Evolutionary conservation across 1,140 invertebrate genomes (phyloP).

Genomic region (Formica exsecta): DNA sequence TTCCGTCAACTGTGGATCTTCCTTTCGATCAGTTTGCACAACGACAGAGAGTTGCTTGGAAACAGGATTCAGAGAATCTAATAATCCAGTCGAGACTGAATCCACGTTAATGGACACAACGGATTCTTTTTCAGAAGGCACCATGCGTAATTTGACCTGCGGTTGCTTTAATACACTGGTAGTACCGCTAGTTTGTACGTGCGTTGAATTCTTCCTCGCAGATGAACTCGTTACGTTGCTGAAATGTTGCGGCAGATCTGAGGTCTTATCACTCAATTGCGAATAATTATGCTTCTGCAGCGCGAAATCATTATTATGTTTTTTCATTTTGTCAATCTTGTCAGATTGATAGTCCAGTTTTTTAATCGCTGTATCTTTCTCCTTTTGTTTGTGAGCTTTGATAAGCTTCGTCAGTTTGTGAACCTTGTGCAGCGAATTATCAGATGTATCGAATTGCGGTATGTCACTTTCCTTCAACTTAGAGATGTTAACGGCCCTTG

Average conservation of each 20-base stretch:
- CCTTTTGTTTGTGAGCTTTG: conserved; percentile 45
- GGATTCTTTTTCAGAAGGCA: conserved; percentile 69
- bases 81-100: not conserved
- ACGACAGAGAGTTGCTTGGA: conserved; percentile 63
- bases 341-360: not conserved
- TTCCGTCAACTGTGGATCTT: not conserved
- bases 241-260: not conserved
- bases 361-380: not conserved
- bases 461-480: conserved; percentile 13
- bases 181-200: not conserved
- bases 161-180: conserved; percentile 14
- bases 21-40: conserved; percentile 41
- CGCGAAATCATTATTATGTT: not conserved
- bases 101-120: conserved; percentile 69
- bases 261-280: not conserved
- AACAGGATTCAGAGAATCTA: not conserved
- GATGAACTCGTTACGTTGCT: not conserved
- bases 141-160: conserved; percentile 66
- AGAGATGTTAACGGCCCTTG: not conserved
- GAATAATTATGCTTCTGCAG: conserved; percentile 33
- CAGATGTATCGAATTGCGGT: conserved; percentile 3
- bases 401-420: not conserved
- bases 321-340: not conserved
- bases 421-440: conserved; percentile 60
- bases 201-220: not conserved